These are phyloP conservation scores for Crotalus tigris DNA, from an alignment of 2,113 vertebrate genomes.

Conservation along the genomic window DNA sequence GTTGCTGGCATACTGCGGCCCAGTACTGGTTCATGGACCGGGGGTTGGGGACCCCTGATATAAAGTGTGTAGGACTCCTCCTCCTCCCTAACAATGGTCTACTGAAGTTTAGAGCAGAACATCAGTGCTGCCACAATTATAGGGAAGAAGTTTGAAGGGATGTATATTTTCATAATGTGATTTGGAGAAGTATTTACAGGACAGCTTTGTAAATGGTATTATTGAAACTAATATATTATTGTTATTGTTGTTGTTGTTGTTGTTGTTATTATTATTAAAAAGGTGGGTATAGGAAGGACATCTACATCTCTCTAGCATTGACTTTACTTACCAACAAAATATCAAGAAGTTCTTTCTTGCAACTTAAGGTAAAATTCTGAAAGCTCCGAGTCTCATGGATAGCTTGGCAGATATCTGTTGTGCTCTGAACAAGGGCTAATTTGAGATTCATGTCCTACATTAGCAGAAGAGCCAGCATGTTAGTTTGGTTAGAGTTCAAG, in stretches of 20 bases:
- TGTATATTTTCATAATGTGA: no score
- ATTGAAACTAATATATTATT: not conserved
- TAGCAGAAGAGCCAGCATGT: not conserved
- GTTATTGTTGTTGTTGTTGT: no score
- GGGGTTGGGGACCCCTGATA: not conserved
- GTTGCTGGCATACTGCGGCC: no score
- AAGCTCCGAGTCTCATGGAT: not conserved
- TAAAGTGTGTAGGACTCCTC: not conserved
- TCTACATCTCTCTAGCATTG: not conserved
- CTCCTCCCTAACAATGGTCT: not conserved
- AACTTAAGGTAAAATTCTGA: not conserved
- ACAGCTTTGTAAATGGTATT: not conserved
- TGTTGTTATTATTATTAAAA: not conserved
- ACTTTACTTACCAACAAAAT: slow-evolving; percentile 8
- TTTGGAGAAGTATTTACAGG: not conserved
- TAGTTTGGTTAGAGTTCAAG: not conserved
- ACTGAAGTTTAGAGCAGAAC: not conserved
- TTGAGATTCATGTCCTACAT: slow-evolving; percentile 8
- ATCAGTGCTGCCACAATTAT: not conserved
- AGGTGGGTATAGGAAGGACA: not conserved
- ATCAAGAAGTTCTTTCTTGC: not conserved
- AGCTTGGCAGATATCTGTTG: not conserved
- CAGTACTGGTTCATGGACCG: no score
- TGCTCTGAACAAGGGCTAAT: slow-evolving; percentile 7
- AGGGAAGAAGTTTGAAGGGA: not conserved